phyloP scores from a whole-genome alignment of 2,797 vertebrate genomes.

The Helostoma temminkii region DNA sequence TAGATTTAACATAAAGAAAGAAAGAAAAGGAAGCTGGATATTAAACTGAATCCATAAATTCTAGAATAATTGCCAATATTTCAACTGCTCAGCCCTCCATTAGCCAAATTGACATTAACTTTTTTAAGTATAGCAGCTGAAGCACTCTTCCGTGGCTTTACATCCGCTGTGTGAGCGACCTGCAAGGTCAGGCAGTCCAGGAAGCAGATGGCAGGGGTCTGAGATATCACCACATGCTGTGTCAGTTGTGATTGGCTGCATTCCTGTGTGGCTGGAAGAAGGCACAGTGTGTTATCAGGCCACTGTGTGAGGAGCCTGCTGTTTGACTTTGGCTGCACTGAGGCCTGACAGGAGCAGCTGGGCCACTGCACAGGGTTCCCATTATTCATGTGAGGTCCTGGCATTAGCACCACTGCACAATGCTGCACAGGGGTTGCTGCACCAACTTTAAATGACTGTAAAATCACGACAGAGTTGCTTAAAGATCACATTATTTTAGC shows the following conservation, averaged over 20 bases:
- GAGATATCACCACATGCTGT: slow-evolving; percentile 45
- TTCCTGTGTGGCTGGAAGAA: slow-evolving; percentile 50
- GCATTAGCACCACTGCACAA: slow-evolving; percentile 25
- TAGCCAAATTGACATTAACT: background rate
- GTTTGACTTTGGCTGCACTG: slow-evolving; percentile 50
- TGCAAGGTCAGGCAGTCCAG: slow-evolving; percentile 60
- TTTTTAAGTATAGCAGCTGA: background rate
- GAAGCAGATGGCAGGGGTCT: slow-evolving; percentile 72
- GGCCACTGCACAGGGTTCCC: slow-evolving; percentile 55
- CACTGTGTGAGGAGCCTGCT: slow-evolving; percentile 47
- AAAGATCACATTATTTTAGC: no score
- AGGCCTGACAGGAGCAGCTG: slow-evolving; percentile 65
- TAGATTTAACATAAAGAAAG: no score
- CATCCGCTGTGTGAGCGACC: slow-evolving; percentile 37
- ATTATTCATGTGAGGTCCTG: slow-evolving; percentile 62
- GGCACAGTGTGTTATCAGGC: slow-evolving; percentile 56
- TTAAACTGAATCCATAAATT: no score
- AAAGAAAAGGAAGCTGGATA: no score
- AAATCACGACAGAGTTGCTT: background rate
- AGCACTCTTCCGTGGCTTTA: slow-evolving; percentile 11
- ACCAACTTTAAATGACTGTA: slow-evolving; percentile 63
- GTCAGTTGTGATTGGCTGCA: slow-evolving; percentile 48
- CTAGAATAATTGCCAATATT: no score
- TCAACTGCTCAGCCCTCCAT: no score
- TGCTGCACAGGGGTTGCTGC: slow-evolving; percentile 36